Conservation (phyloP, 2,888 invertebrate species). For the Cephonodes hylas region DNA sequence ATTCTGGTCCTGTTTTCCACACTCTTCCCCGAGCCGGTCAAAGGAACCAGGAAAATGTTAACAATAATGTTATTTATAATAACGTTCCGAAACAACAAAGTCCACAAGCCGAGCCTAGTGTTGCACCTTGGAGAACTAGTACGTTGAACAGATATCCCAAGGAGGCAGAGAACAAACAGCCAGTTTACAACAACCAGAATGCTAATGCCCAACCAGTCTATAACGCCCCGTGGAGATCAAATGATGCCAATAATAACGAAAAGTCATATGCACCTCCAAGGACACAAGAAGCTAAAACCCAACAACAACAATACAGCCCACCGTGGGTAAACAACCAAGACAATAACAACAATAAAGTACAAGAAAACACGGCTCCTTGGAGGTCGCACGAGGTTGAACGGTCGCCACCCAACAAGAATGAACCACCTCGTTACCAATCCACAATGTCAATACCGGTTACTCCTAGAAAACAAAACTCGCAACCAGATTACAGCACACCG, state of each 20-base stretch:
- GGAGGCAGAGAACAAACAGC: conserved; percentile 51
- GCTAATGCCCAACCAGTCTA: conserved; percentile 53
- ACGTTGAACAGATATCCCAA: conserved; percentile 60
- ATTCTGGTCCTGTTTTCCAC: conserved; percentile 54
- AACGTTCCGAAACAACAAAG: conserved; percentile 43
- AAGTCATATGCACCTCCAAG: conserved; percentile 51
- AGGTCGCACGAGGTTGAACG: conserved; percentile 47
- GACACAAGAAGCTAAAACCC: conserved; percentile 57
- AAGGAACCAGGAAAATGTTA: conserved; percentile 53
- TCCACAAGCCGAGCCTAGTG: conserved; percentile 46
- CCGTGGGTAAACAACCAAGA: conserved; percentile 55
- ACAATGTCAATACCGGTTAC: conserved; percentile 75
- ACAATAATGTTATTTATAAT: conserved; percentile 52
- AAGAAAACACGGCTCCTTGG: conserved; percentile 54
- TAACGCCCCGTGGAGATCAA: conserved; percentile 62
- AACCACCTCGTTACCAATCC: conserved; percentile 70
- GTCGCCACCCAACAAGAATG: conserved; percentile 42
- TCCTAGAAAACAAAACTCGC: conserved; percentile 57
- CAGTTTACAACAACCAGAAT: conserved; percentile 48
- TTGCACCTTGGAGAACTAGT: conserved; percentile 67
- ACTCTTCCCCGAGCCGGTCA: conserved; percentile 64
- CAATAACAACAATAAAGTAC: conserved; percentile 55
- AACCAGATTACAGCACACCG: conserved; percentile 53
- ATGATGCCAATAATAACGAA: conserved; percentile 55
- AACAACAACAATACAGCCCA: conserved; percentile 55